Percentiles rank a stretch among this genome's conserved stretches.
Conservation (phyloP, 1,140 invertebrate species). For the Acyrthosiphon pisum region DNA sequence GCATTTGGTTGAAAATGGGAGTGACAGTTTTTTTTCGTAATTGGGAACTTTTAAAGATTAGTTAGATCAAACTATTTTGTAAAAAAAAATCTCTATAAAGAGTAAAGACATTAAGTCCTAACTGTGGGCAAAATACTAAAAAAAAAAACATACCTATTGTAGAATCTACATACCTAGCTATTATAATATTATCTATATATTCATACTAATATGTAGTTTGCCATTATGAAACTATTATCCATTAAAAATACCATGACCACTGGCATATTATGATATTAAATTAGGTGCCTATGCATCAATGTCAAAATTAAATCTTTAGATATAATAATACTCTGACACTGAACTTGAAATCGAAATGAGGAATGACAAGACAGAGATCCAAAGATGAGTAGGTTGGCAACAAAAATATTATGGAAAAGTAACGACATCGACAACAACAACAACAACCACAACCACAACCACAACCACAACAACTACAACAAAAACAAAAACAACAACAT, state of each 20-base stretch:
- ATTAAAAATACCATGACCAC: not conserved
- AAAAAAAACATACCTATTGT: too few relatives aligned
- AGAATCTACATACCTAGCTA: too few relatives aligned
- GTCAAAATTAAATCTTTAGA: conserved; percentile 1
- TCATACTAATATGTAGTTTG: not conserved
- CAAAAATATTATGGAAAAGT: not conserved
- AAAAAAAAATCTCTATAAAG: not conserved
- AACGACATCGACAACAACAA: not conserved
- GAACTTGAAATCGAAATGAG: conserved; percentile 53
- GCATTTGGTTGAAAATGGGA: not conserved
- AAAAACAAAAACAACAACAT: not conserved
- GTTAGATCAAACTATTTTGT: not conserved
- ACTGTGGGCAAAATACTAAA: not conserved
- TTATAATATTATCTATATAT: not conserved
- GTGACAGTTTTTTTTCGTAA: not conserved
- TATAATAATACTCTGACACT: conserved; percentile 37
- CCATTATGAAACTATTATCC: not conserved
- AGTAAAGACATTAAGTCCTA: not conserved
- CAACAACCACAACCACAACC: not conserved
- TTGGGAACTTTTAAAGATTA: not conserved
- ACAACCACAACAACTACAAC: not conserved
- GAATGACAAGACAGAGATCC: not conserved
- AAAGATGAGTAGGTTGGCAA: not conserved
- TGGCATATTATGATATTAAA: not conserved
- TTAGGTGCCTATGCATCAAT: not conserved